Percentiles rank a stretch among this genome's conserved stretches.
phyloP scores from a whole-genome alignment of 2,888 invertebrate genomes.

The Tipula helvola region DNA sequence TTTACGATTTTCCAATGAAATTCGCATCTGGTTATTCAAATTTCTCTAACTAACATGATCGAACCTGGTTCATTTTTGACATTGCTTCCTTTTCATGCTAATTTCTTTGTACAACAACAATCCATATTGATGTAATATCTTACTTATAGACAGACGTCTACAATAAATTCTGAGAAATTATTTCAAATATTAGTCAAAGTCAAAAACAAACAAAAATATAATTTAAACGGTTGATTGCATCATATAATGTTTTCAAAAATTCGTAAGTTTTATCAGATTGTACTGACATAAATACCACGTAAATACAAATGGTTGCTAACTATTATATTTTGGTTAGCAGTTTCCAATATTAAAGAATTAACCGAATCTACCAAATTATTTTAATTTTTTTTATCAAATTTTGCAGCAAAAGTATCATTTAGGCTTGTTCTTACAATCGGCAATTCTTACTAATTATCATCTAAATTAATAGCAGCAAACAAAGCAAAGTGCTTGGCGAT shows the following conservation, averaged over 20 bases:
- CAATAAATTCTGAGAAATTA: background rate
- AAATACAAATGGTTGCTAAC: background rate
- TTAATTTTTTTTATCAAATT: too few relatives aligned
- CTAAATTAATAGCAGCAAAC: too few relatives aligned
- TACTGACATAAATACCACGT: background rate
- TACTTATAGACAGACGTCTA: background rate
- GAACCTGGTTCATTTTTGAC: background rate
- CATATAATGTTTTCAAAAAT: background rate
- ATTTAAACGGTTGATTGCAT: background rate
- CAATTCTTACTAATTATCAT: too few relatives aligned
- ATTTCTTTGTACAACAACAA: background rate
- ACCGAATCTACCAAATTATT: too few relatives aligned
- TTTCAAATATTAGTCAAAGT: background rate
- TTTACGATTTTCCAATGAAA: background rate
- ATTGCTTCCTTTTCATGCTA: background rate
- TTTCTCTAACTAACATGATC: background rate
- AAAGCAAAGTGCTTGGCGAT: too few relatives aligned
- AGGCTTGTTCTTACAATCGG: too few relatives aligned
- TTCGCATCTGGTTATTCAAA: background rate
- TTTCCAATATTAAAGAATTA: too few relatives aligned
- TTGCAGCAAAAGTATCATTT: too few relatives aligned
- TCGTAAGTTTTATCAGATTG: background rate
- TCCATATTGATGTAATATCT: background rate
- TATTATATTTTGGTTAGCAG: too few relatives aligned
- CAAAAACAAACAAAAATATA: background rate